phyloP scores from a whole-genome alignment of 2,113 vertebrate species.

The Hippocampus abdominalis region DNA sequence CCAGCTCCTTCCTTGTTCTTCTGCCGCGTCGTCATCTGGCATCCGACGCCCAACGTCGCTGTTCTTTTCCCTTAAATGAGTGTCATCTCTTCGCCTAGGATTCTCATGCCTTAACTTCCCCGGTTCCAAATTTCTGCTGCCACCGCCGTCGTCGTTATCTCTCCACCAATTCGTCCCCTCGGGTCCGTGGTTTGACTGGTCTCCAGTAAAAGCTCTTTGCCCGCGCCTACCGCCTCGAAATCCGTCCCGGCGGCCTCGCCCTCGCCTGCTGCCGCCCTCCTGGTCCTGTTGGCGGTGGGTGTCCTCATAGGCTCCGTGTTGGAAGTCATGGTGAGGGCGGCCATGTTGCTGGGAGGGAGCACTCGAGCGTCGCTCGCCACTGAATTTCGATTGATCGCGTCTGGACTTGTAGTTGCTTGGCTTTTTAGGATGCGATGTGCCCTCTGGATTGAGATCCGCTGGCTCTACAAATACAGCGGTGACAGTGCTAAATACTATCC shows the following conservation, averaged over 20 bases:
- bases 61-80: conserved; percentile 30
- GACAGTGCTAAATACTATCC: neutral
- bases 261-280: conserved; percentile 49
- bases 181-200: conserved; percentile 29
- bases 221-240: conserved; percentile 66
- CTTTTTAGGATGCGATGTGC: conserved; percentile 69
- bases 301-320: conserved; percentile 29
- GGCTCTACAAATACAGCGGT: conserved; percentile 58
- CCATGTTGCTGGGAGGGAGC: conserved; percentile 63
- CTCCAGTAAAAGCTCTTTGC: conserved; percentile 58
- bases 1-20: conserved; percentile 25
- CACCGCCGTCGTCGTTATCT: conserved; percentile 3
- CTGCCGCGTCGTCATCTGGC: conserved; percentile 10
- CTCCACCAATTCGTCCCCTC: conserved; percentile 53
- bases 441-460: conserved; percentile 76
- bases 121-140: conserved; percentile 6
- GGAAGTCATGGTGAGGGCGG: conserved; percentile 31
- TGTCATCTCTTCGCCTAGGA: conserved; percentile 36
- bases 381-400: conserved; percentile 70
- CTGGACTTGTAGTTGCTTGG: conserved; percentile 65
- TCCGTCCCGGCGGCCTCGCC: conserved; percentile 58
- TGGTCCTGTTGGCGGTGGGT: conserved; percentile 49
- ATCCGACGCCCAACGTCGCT: conserved; percentile 10
- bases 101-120: conserved; percentile 53
- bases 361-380: conserved; percentile 66